Base-by-base conservation (phyloP, 2,113 vertebrate genomes). In the Chascanopsetta lugubris region DNA sequence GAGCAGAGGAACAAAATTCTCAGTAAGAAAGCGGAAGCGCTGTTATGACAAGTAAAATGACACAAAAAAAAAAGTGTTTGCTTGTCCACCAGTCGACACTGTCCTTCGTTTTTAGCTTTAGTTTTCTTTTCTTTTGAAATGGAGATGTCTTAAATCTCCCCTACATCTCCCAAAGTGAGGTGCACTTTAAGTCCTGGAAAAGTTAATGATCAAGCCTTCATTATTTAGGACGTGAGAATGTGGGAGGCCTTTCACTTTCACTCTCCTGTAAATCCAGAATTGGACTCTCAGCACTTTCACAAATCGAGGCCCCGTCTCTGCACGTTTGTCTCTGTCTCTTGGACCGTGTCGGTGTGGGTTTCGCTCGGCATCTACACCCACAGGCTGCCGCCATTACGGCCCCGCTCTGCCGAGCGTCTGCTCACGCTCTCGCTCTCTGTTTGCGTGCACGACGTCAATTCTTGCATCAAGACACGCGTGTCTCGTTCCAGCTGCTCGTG, bases 361-460 rank as follows among this genome's bases (percentile, higher is more conserved):
- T 10, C 30, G 15, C 47, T 38, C 42, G 18, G 34, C 21, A 27
- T 7, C 6, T 18, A 11, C 11, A 8, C 25, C 29, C 11, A 6
- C 26, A n/a, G 21, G 42, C 60, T 7, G 20, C 4, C 58, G 50
- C 42, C 1, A 3, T 7, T 50, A 21, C 24, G 43, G 1, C 36
- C 5, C n/a, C 2, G 9, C 32, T 25, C 7, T 22, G 7, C 21
- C 10, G 2, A 4, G 32, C n/a, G 5, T 29, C 40, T 22, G 29
- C 36, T 66, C 61, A 55, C 20, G 7, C 22, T 24, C 5, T 8
- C 3, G 34, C 51, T 34, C 18, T 27, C 32, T 62, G 55, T 62
- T 79, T 43, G 63, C 69, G 45, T 53, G 15, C 18, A 55, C 17
- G 40, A 5, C 34, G 58, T 49, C 13, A 49, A 75, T 47, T 69